Base-by-base conservation (phyloP, 1,140 invertebrate species). In the Apis cerana region DNA sequence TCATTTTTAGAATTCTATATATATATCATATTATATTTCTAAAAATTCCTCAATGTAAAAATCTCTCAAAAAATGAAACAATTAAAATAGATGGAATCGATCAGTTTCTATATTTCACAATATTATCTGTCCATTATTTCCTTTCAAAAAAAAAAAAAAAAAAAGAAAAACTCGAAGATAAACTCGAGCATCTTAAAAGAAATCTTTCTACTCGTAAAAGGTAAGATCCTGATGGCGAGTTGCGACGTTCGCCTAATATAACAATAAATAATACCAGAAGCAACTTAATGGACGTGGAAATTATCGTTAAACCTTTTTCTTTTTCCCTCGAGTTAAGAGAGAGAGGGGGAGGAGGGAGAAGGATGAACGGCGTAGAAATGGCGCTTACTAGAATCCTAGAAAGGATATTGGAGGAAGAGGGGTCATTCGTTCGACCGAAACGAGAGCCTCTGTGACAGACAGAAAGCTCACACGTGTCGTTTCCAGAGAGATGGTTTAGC, bases 341-440 rank as follows among this genome's bases (percentile, higher is more conserved):
- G 21, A 62, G 43, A 48, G 50, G 1, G 27, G 1, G 27, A 27
- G 27, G 1, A 1, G 1, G 27, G 1, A 58, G 3, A 64, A 33
- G 27, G 27, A 43, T 54, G 64, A 75, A 81, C 62, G 27, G 27
- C 80, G 54, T 27, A 75, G 64, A 68, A 81, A 76, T 43, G 33
- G 27, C 27, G 54, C 68, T 81, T 43, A 27, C 17, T 5, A 43
- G 43, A 59, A 23, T 56, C 5, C 8, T 43, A 43, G 33, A 10
- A 13, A 10, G 13, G 50, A 27, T 2, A 10, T 9, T 33, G 50
- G 10, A 8, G 5, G 11, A 2, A 21, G 68, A 21, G 58, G 58
- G 48, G 48, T 62, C 19, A 15, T 21, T 52, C n/a, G 21, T 21
- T 52, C 67, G 59, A 15, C 12, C 23, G 27, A 64, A 75, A 81